phyloP scores from a whole-genome alignment of 2,797 vertebrate species.

The Leuciscus waleckii region DNA sequence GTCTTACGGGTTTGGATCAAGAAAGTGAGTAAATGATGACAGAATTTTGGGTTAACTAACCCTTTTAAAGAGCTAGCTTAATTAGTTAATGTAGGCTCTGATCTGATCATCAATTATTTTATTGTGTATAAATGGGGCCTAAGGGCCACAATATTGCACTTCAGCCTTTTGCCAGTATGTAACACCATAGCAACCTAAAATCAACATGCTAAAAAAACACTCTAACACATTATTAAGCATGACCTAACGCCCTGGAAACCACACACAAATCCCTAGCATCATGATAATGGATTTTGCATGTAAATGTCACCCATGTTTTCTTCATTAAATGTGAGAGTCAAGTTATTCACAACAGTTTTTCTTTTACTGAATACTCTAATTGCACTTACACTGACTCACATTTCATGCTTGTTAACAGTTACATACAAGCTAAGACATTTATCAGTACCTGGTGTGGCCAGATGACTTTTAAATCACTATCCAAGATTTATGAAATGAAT shows the following conservation, averaged over 20 bases:
- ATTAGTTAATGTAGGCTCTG: not conserved
- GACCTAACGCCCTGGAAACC: not conserved
- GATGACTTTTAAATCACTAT: slow-evolving; percentile 19
- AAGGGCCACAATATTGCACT: not conserved
- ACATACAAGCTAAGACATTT: not conserved
- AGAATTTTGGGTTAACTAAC: too few species aligned
- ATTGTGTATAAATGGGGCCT: not conserved
- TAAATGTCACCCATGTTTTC: slow-evolving; percentile 21
- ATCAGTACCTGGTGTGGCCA: not conserved
- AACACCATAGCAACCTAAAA: not conserved
- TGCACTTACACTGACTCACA: not conserved
- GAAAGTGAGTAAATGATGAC: too few species aligned
- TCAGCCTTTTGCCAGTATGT: not conserved
- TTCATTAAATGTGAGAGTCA: not conserved
- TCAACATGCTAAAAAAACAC: not conserved
- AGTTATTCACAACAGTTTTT: not conserved
- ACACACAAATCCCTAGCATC: not conserved
- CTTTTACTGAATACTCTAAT: not conserved
- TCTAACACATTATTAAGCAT: not conserved
- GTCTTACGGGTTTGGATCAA: too few species aligned
- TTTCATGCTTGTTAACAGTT: slow-evolving; percentile 7
- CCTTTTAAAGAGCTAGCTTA: not conserved
- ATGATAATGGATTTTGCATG: not conserved
- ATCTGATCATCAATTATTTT: not conserved
- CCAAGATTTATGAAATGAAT: slow-evolving; percentile 29